These are phyloP conservation scores for Phalanger gymnotis DNA, from an alignment of 2,797 vertebrate species.

Conservation along the genomic window DNA sequence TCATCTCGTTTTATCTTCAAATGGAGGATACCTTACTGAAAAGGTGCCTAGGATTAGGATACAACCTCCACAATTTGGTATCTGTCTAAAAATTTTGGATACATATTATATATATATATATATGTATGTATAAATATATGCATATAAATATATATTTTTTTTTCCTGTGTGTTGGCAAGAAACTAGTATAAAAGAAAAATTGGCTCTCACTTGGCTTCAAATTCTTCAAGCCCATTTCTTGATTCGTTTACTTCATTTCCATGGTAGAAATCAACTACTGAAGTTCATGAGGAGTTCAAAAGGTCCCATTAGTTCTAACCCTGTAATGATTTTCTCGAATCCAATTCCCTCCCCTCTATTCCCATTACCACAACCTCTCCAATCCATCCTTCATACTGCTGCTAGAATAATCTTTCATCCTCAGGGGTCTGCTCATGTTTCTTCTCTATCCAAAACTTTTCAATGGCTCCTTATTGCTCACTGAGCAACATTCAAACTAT, in stretches of 20 bases:
- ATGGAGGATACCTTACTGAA: conserved; percentile 42
- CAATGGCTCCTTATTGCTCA: background rate
- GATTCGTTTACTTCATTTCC: conserved; percentile 47
- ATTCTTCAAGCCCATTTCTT: conserved; percentile 23
- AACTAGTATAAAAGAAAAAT: conserved; percentile 32
- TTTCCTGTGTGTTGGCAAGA: conserved; percentile 34
- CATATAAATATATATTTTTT: background rate
- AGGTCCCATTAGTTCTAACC: background rate
- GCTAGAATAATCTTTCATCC: background rate
- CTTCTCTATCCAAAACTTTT: background rate
- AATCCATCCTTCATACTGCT: background rate
- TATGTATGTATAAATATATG: too few species aligned
- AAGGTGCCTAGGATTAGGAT: background rate
- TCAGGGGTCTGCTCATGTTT: background rate
- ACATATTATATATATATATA: too few species aligned
- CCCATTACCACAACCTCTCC: background rate
- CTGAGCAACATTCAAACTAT: background rate
- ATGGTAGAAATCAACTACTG: conserved; percentile 20
- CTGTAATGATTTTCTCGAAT: background rate
- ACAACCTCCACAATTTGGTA: conserved; percentile 40
- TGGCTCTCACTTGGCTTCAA: background rate
- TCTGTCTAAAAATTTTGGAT: conserved; percentile 57
- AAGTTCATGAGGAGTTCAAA: background rate
- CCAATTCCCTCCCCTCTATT: background rate
- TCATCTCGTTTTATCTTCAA: conserved; percentile 62